Evolutionary conservation across 2,113 vertebrate species (phyloP), one percentile per base, ranked within the genome.

Genomic region (Otocyon megalotis): DNA sequence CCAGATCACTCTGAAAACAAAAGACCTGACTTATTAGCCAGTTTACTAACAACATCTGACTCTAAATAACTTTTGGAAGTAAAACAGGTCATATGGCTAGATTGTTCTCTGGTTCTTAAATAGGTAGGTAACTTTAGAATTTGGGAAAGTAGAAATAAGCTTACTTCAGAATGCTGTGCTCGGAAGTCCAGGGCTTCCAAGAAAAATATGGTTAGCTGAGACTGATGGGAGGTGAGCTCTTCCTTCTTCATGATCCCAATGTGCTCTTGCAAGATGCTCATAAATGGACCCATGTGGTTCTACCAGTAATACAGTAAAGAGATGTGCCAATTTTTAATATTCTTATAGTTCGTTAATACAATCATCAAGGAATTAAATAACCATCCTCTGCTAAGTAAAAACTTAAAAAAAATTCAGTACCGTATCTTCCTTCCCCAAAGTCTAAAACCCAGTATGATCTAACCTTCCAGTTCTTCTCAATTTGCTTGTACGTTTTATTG

Each of bases 131-230:
- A 20, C 48, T 43, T 48, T 2, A 67, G 76, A 63, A 16, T 37
- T 2, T 0, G 28, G 48, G 35, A 28, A 10, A 37, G 4, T 0
- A 10, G 26, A 58, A 58, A n/a, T 1, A 19, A 20, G 63, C 24
- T 53, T 81, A 99, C 99, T 99, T 99, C 98, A 0, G 99, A 97
- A 84, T 99, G 99, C 30, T 99, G 97, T 26, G 98, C 96, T 65
- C 99, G 98, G 99, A 99, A 99, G 98, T 99, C 99, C 93, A 99
- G 98, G 10, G 99, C 99, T 16, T 99, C 98, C 79, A 99, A 98
- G 98, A 99, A 99, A 98, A 99, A 99, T 0, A 97, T 24, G 1
- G 99, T 99, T 88, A 99, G 99, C 98, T 99, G 99, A 96, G 99
- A 98, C 96, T 99, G 99, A 96, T 99, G 99, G 86, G 98, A 98